These are phyloP conservation scores for Toxonevra muliebris DNA, from an alignment of 2,888 invertebrate species.

Conservation along the genomic window DNA sequence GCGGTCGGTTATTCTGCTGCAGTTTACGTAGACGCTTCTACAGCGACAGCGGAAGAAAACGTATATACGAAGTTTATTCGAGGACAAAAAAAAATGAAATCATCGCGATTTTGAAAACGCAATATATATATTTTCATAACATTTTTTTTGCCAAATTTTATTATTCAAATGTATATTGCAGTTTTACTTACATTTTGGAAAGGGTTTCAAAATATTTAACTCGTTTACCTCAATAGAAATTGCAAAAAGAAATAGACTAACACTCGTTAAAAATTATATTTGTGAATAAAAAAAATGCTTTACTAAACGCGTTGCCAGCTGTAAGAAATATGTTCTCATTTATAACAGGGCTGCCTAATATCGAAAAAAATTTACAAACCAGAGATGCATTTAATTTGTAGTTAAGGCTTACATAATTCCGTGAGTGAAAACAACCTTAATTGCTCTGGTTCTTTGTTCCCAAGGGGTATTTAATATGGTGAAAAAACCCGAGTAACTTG, in stretches of 20 bases:
- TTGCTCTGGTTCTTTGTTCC: too few species aligned
- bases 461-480: too few species aligned
- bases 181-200: slow-evolving; percentile 20
- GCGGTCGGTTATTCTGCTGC: slow-evolving; percentile 12
- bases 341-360: too few species aligned
- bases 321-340: neutral
- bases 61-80: slow-evolving; percentile 44
- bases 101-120: slow-evolving; percentile 49
- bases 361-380: too few species aligned
- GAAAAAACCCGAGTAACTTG: too few species aligned
- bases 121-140: neutral
- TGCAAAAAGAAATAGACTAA: slow-evolving; percentile 29
- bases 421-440: too few species aligned
- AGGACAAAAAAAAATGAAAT: slow-evolving; percentile 57
- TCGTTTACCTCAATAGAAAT: slow-evolving; percentile 18
- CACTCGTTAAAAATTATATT: slow-evolving; percentile 38
- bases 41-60: neutral
- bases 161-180: neutral
- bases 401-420: too few species aligned
- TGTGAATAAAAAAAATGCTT: slow-evolving; percentile 40
- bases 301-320: slow-evolving; percentile 40
- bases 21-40: too few species aligned
- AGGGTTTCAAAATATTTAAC: slow-evolving; percentile 2
- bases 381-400: too few species aligned
- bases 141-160: neutral